phyloP scores from a whole-genome alignment of 2,888 invertebrate genomes.

The Cephalotes varians region DNA sequence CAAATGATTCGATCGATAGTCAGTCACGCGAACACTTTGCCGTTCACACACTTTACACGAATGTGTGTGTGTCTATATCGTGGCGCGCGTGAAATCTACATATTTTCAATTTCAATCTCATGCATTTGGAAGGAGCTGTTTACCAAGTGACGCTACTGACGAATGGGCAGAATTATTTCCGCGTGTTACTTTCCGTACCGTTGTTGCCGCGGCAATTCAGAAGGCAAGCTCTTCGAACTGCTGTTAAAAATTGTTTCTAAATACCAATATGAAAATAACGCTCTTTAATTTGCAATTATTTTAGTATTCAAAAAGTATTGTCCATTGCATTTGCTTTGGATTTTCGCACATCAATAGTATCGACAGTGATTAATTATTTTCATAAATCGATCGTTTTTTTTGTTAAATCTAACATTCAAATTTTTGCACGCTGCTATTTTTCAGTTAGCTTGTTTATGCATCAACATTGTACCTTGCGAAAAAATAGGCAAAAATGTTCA shows the following conservation, averaged over 20 bases:
- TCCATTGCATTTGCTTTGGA: not conserved
- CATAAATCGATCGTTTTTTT: not conserved
- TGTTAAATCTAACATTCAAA: not conserved
- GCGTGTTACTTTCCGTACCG: constrained; percentile 42
- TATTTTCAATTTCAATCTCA: constrained; percentile 74
- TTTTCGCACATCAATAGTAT: not conserved
- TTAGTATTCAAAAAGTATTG: not conserved
- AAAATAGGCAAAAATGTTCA: not conserved
- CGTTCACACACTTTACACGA: constrained; percentile 59
- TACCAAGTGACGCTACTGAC: constrained; percentile 51
- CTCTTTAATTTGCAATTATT: not conserved
- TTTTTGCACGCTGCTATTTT: not conserved
- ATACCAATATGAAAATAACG: not conserved
- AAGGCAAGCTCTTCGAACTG: not conserved
- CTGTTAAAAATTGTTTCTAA: not conserved
- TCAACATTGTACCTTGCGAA: not conserved
- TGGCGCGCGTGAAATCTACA: constrained; percentile 64
- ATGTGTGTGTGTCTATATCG: constrained; percentile 58
- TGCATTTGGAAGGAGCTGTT: constrained; percentile 66
- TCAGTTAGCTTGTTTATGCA: not conserved
- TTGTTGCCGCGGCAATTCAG: not conserved
- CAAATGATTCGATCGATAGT: constrained; percentile 68
- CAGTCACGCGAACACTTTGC: constrained; percentile 46
- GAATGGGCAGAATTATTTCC: constrained; percentile 59
- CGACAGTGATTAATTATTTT: not conserved